Conservation (phyloP, 2,797 vertebrate genomes). For the Ptychadena robeensis region DNA sequence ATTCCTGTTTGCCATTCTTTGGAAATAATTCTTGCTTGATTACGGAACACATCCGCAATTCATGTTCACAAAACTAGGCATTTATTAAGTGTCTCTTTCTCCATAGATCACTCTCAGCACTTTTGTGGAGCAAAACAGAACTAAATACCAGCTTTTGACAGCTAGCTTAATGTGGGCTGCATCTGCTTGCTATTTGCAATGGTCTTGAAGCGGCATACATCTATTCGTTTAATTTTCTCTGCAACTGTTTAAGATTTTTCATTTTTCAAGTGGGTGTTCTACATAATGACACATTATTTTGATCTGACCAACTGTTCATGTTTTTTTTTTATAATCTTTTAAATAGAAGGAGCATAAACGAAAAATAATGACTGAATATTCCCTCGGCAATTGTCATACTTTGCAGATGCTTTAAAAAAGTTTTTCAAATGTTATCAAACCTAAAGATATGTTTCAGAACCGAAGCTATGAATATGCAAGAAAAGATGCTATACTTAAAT, state of each 20-base stretch:
- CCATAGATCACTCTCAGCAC: conserved; percentile 11
- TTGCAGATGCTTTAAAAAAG: conserved; percentile 28
- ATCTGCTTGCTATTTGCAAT: conserved; percentile 47
- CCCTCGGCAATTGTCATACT: conserved; percentile 35
- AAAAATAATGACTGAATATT: conserved; percentile 41
- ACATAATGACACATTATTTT: conserved; percentile 59
- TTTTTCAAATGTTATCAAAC: conserved; percentile 17
- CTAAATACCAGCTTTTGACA: conserved; percentile 19
- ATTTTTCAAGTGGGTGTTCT: conserved; percentile 59
- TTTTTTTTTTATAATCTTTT: conserved; percentile 50
- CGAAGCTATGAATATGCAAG: conserved; percentile 22
- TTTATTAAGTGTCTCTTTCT: conserved; percentile 29
- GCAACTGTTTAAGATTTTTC: conserved; percentile 42
- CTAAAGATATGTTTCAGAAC: conserved; percentile 10
- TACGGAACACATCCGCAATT: conserved; percentile 22
- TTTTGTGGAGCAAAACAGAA: conserved; percentile 26
- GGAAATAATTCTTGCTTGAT: conserved; percentile 52
- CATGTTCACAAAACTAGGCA: conserved; percentile 7
- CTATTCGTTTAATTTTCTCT: conserved; percentile 35
- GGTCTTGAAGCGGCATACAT: conserved; percentile 13
- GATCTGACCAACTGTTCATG: conserved; percentile 61
- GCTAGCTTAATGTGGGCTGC: conserved; percentile 46
- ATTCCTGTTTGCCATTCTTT: conserved; percentile 30
- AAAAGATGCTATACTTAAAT: conserved; percentile 17
- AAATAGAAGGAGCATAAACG: conserved; percentile 33